Evolutionary conservation across 35 echinoderm and acorn worm genomes (phyloP).

Genomic region (Heliocidaris tuberculata): DNA sequence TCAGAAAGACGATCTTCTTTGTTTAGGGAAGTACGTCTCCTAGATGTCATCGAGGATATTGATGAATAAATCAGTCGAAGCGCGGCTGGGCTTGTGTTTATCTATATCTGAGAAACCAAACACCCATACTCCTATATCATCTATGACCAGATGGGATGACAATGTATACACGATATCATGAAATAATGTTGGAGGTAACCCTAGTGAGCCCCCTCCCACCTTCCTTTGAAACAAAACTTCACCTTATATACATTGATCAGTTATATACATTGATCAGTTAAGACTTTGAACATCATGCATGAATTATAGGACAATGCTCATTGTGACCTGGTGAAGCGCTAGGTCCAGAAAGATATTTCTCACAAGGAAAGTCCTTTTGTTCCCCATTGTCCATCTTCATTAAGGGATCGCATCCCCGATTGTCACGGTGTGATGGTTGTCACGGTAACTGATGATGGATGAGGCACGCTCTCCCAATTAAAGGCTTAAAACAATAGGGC

Average conservation of each 20-base stretch:
- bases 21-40: neutral
- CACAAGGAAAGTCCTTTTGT: neutral
- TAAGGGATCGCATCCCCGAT: neutral
- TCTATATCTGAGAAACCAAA: neutral
- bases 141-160: neutral
- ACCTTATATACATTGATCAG: neutral
- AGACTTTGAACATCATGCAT: neutral
- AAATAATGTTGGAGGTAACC: neutral
- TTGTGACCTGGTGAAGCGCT: neutral
- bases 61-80: neutral
- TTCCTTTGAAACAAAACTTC: neutral
- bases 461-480: conserved; percentile 14
- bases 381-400: neutral
- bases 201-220: neutral
- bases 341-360: neutral
- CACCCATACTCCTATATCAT: neutral
- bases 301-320: neutral
- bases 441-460: conserved; percentile 30
- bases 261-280: neutral
- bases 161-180: neutral
- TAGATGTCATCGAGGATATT: neutral
- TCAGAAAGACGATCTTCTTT: neutral
- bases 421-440: neutral
- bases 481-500: conserved; percentile 16
- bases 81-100: neutral